Base-by-base conservation (phyloP, 2,888 invertebrate species). In the Alsophila aescularia region DNA sequence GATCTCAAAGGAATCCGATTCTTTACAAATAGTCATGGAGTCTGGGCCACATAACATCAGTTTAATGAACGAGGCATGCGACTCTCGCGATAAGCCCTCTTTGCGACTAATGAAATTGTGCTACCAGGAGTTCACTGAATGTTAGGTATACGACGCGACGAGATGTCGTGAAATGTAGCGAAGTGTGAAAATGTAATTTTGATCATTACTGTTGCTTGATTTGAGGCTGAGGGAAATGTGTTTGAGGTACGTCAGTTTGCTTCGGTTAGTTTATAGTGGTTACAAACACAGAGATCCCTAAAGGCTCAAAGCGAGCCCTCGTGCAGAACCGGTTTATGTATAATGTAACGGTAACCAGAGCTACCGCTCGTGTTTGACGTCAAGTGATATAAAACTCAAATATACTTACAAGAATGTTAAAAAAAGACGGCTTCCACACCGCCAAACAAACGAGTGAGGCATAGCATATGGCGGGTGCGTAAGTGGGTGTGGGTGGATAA, bases 41-140 rank as follows among this genome's bases (percentile, higher is more conserved):
- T 61, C 62, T 60, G 72, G 69, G 70, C 71, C 72, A 75, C 77
- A 80, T 82, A 79, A 79, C 80, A 79, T 74, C 69, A 66, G 72
- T 68, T 69, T 83, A 83, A 83, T 83, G 79, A 85, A 84, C 78
- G 81, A 82, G 74, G 72, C 24, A 5, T 8, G 24, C 67, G 74
- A 73, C 75, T 68, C 73, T 69, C 71, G 66, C 75, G 64, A 74
- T 72, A 69, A 47, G 70, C 70, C 76, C 79, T 77, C 75, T 79
- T 75, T 75, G 72, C 74, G 71, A 76, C 79, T 82, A 84, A 85
- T 83, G 83, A 84, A 85, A 83, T 85, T 85, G 77, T 77, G 73
- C 73, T 71, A 68, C 67, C 67, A 69, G 72, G 64, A 73, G 78
- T 73, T 62, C 68, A 64, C 57, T 56, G 52, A 63, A 68, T 62